Evolutionary conservation across 2,888 invertebrate species (phyloP), one percentile per base, ranked within the genome.

Genomic region (Temnothorax ravouxi): DNA sequence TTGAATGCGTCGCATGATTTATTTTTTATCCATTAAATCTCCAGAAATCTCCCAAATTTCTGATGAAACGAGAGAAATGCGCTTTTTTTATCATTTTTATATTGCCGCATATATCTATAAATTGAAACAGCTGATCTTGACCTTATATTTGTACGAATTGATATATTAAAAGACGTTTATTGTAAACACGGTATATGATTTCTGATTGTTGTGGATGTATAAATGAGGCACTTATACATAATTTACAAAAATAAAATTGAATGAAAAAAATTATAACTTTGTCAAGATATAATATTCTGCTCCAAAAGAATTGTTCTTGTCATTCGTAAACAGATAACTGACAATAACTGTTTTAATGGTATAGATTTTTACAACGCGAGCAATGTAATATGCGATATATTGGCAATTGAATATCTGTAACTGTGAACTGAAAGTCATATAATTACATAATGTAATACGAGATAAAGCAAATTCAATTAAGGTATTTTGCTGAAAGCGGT

Each of bases 201-300:
- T 29, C 29, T n/a, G 6, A 2, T 41, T 41, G 11, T n/a, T 38
- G 34, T 2, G 15, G 3, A 29, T 29, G 2, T 21, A 21, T 41
- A 64, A 64, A n/a, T 38, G 11, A 41, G 13, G 15, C 15, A 75
- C 38, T 62, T 8, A 25, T 25, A 25, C 15, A 13, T 21, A 15
- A 47, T 61, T 75, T 29, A 25, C 29, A n/a, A 61, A 41, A 18
- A 62, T 29, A 4, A 44, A 34, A 74, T 74, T 18, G 21, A 47
- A 13, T 18, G 52, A 52, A 8, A 34, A n/a, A 47, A 11, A 29
- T 15, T 6, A 56, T 29, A 29, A 29, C 54, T 71, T 71, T 13
- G 21, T 29, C 18, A 50, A 66, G 1, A 1, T 72, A 1, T 72
- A 56, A 54, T 41, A 21, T 29, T 56, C 38, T 41, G 38, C 2